phyloP scores from a whole-genome alignment of 2,888 invertebrate species.

The Altica lythri region DNA sequence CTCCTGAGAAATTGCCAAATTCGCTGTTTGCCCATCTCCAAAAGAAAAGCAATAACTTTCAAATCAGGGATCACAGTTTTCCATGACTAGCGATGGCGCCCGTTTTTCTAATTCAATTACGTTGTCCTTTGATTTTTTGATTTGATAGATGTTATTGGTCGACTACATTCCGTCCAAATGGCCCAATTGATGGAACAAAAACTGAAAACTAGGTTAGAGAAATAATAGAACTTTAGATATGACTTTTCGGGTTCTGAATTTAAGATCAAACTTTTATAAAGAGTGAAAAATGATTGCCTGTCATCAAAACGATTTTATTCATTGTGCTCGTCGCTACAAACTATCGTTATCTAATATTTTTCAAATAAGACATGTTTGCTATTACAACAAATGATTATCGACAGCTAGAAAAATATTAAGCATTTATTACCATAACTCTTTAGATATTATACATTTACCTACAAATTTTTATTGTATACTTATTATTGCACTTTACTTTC shows the following conservation, averaged over 20 bases:
- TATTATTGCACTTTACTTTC: too few relatives aligned
- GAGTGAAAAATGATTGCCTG: too few relatives aligned
- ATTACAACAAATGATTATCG: too few relatives aligned
- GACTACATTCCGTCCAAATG: slow-evolving; percentile 5
- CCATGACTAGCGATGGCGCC: slow-evolving; percentile 10
- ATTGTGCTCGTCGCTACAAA: too few relatives aligned
- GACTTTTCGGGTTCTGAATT: background rate
- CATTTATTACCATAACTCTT: too few relatives aligned
- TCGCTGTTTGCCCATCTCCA: slow-evolving; percentile 16
- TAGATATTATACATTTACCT: too few relatives aligned
- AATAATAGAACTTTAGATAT: background rate
- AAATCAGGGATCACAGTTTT: slow-evolving; percentile 18
- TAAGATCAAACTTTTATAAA: too few relatives aligned
- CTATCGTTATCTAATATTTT: too few relatives aligned
- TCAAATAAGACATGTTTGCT: too few relatives aligned
- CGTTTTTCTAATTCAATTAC: slow-evolving; percentile 22
- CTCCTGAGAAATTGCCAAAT: slow-evolving; percentile 22
- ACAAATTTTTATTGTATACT: too few relatives aligned
- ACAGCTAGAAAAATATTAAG: too few relatives aligned
- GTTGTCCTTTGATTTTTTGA: slow-evolving; percentile 12
- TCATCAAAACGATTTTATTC: too few relatives aligned
- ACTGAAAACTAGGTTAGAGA: background rate
- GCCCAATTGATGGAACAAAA: background rate
- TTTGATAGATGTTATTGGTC: slow-evolving; percentile 9
- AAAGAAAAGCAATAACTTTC: slow-evolving; percentile 24